Percentiles rank a stretch among this genome's conserved stretches.
These are phyloP conservation scores for Solea senegalensis DNA, from an alignment of 2,113 vertebrate genomes.

Conservation along the genomic window DNA sequence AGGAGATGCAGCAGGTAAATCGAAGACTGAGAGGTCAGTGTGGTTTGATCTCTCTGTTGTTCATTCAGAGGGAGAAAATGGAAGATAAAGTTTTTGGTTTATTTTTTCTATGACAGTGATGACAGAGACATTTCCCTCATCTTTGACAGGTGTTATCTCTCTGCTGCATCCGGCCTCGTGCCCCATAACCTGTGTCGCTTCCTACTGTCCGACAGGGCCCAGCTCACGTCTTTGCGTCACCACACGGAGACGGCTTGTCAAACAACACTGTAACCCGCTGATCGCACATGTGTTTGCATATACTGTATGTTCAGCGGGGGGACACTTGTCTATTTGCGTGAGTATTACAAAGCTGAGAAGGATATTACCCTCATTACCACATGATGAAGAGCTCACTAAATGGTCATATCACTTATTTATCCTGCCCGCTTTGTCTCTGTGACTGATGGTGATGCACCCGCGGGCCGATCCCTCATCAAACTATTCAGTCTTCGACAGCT, in stretches of 20 bases:
- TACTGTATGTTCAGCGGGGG: background rate
- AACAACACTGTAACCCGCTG: conserved; percentile 1
- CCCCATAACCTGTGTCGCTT: conserved; percentile 48
- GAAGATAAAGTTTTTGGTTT: conserved; percentile 54
- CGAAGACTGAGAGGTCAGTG: conserved; percentile 94
- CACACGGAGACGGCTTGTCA: conserved; percentile 31
- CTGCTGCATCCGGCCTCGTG: background rate
- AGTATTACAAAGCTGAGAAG: conserved; percentile 56
- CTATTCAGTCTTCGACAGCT: conserved; percentile 61
- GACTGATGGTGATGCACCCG: conserved; percentile 62
- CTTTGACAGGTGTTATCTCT: conserved; percentile 11
- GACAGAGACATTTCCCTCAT: conserved; percentile 46
- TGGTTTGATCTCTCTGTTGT: conserved; percentile 93
- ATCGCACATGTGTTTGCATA: background rate
- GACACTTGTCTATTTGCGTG: conserved; percentile 44
- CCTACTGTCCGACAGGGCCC: conserved; percentile 48
- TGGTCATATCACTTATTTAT: conserved; percentile 73
- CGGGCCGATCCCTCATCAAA: conserved; percentile 67
- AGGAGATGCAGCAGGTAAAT: conserved; percentile 95
- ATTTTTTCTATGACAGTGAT: conserved; percentile 25
- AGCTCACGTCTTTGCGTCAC: conserved; percentile 28
- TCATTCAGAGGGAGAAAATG: conserved; percentile 87
- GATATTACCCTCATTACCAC: conserved; percentile 72
- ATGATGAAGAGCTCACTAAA: conserved; percentile 74
- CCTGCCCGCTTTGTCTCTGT: conserved; percentile 61